phyloP scores from a whole-genome alignment of 2,113 vertebrate species.

The Caloenas nicobarica region DNA sequence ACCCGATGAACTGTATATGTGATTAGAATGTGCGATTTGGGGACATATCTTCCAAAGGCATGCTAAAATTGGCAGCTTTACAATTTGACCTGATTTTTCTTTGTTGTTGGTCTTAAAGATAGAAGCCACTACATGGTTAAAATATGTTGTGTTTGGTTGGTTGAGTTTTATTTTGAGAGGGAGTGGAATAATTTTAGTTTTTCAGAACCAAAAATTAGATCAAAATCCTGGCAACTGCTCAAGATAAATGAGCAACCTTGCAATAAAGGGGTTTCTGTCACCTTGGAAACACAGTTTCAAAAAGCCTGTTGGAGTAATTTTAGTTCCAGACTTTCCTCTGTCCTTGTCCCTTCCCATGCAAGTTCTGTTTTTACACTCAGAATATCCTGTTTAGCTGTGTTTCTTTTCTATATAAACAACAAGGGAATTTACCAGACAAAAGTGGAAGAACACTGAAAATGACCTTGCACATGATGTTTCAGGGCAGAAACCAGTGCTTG shows the following conservation, averaged over 20 bases:
- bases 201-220: slow-evolving; percentile 31
- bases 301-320: slow-evolving; percentile 45
- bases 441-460: slow-evolving; percentile 16
- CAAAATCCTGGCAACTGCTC: slow-evolving; percentile 38
- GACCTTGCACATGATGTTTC: neutral
- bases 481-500: neutral
- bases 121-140: neutral
- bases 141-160: neutral
- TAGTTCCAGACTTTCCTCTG: slow-evolving; percentile 47
- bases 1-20: neutral
- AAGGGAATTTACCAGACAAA: neutral
- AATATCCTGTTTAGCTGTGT: slow-evolving; percentile 19
- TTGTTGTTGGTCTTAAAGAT: neutral
- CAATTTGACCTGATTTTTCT: neutral
- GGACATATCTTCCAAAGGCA: neutral
- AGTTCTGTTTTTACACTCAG: slow-evolving; percentile 46
- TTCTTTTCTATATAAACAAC: neutral
- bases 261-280: slow-evolving; percentile 22
- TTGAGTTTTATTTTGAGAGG: slow-evolving; percentile 16
- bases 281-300: slow-evolving; percentile 41
- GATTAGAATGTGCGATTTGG: neutral
- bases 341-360: slow-evolving; percentile 27
- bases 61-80: neutral
- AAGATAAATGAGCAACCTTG: slow-evolving; percentile 32
- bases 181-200: slow-evolving; percentile 25